Conservation (phyloP, 30 jellyfish, hydroid and myxozoan species). For the Aurelia sp. region DNA sequence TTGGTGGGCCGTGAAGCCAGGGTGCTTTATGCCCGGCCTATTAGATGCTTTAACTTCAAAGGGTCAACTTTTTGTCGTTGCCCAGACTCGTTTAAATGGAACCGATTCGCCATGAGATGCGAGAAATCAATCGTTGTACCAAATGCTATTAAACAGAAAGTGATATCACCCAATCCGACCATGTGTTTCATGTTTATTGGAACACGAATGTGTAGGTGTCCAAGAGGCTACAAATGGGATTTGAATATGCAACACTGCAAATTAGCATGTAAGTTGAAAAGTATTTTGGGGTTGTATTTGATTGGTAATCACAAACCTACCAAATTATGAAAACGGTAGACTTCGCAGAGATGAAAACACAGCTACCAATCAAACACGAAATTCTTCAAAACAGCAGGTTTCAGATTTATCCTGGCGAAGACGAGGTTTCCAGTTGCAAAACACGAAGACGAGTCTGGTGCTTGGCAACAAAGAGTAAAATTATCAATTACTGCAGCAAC, state of each 20-base stretch:
- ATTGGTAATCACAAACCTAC: too few species aligned
- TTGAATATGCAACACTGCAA: conserved; percentile 39
- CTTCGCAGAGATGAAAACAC: too few species aligned
- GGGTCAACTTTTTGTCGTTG: conserved; percentile 64
- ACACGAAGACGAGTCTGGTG: too few species aligned
- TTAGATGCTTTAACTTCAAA: conserved; percentile 62
- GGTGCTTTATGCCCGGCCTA: conserved; percentile 39
- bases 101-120: conserved; percentile 43
- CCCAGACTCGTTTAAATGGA: conserved; percentile 69
- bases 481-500: too few species aligned
- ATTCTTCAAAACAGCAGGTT: too few species aligned
- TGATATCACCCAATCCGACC: conserved; percentile 29
- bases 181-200: conserved; percentile 71
- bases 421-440: too few species aligned
- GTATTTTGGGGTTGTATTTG: not conserved
- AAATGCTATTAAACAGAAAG: conserved; percentile 23
- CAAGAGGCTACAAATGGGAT: conserved; percentile 82
- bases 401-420: too few species aligned
- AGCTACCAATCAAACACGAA: too few species aligned
- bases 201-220: conserved; percentile 69
- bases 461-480: too few species aligned
- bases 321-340: too few species aligned
- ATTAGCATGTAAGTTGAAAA: conserved; percentile 39
- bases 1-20: conserved; percentile 50
- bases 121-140: conserved; percentile 54